Conservation (phyloP, 2,113 vertebrate genomes). For the Tychaedon coryphoeus region DNA sequence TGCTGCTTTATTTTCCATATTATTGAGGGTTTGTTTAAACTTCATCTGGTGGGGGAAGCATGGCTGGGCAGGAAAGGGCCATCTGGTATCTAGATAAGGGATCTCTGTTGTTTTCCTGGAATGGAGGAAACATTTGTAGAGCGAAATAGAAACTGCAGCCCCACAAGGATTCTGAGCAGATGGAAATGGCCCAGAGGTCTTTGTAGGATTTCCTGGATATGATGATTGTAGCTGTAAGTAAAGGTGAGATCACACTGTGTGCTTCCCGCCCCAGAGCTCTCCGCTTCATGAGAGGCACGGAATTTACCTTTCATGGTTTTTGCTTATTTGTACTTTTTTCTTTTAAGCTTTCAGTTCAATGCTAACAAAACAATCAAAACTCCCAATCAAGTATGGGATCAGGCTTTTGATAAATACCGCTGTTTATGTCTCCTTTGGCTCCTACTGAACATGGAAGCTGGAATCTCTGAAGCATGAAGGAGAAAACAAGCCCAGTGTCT, state of each 20-base stretch:
- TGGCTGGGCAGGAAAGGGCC: background rate
- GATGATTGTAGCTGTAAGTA: background rate
- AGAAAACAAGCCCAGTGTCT: background rate
- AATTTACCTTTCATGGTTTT: background rate
- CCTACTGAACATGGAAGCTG: background rate
- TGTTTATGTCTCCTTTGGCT: background rate
- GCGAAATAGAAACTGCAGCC: background rate
- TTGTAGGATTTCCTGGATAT: background rate
- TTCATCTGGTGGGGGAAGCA: background rate
- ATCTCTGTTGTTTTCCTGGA: background rate
- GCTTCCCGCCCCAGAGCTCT: background rate
- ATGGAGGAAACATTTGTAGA: background rate
- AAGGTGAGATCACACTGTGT: background rate
- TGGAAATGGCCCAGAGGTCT: background rate
- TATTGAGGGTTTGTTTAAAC: background rate
- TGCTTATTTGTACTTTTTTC: background rate
- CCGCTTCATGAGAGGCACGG: background rate
- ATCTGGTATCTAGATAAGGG: background rate
- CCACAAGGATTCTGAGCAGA: background rate
- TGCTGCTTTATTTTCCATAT: background rate
- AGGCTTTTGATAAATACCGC: background rate
- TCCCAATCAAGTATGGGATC: background rate
- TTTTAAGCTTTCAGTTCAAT: background rate
- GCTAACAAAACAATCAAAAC: background rate
- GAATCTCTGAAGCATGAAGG: background rate